A percentile compares a stretch with the other conserved stretches of the same genome.
Evolutionary conservation across 2,113 vertebrate genomes (phyloP).

Genomic region (Spea bombifrons): DNA sequence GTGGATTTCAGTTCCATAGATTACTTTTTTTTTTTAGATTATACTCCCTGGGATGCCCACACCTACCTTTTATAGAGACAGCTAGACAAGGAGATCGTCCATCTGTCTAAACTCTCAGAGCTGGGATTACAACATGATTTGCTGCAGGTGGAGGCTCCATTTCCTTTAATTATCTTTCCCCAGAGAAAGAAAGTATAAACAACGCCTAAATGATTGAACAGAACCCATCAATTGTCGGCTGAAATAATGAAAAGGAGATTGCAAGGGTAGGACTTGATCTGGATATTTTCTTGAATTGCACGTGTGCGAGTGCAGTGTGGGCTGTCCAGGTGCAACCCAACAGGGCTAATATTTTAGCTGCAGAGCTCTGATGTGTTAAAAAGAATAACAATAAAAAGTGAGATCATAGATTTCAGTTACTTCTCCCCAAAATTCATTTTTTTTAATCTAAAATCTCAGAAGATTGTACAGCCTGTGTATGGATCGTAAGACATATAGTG

Average conservation of each 20-base stretch:
- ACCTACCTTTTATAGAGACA: slow-evolving; percentile 10
- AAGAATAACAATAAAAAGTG: not conserved
- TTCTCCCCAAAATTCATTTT: not conserved
- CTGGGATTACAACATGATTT: slow-evolving; percentile 11
- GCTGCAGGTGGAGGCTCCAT: slow-evolving; percentile 32
- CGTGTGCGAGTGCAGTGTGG: slow-evolving; percentile 2
- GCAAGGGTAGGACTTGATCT: slow-evolving; percentile 17
- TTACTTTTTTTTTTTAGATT: not conserved
- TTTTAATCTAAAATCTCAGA: not conserved
- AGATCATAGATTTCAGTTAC: not conserved
- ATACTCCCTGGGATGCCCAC: slow-evolving; percentile 6
- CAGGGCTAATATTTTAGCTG: not conserved
- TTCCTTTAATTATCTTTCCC: slow-evolving; percentile 6
- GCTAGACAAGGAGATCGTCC: not conserved
- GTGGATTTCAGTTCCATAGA: too few species aligned
- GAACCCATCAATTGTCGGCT: slow-evolving; percentile 9
- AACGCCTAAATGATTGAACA: slow-evolving; percentile 25
- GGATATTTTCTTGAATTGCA: slow-evolving; percentile 18
- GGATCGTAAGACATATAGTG: slow-evolving; percentile 19
- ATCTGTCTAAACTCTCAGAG: slow-evolving; percentile 10
- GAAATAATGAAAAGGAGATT: slow-evolving; percentile 22
- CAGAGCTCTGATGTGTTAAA: not conserved
- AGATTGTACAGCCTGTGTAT: slow-evolving; percentile 9
- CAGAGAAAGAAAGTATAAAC: slow-evolving; percentile 19
- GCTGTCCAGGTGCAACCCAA: slow-evolving; percentile 2